Base-by-base conservation (phyloP, 1,140 invertebrate genomes). In the Leptopilina clavipes region DNA sequence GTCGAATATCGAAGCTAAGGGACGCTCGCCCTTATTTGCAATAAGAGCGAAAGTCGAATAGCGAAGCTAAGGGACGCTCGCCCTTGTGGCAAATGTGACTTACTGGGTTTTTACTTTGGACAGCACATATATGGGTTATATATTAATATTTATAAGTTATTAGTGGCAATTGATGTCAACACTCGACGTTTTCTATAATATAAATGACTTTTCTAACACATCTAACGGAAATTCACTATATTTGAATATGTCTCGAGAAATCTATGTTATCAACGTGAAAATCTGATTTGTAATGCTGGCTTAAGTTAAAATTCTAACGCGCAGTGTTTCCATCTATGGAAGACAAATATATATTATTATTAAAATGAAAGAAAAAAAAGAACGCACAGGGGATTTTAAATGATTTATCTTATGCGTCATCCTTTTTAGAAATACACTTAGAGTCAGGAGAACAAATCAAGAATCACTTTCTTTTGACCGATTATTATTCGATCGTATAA, bases 331-430 rank as follows among this genome's bases (percentile, higher is more conserved):
- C 48, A 52, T 52, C 2, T 52, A 52, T 17, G 48, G 48, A 52
- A 52, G n/a, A 45, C 12, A 45, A 45, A 45, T 45, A 45, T 45
- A 9, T 40, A 31, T 31, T 40, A 40, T 40, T 40, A 7, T 8
- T 3, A 31, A 31, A 31, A 40, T 8, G 9, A 40, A 7, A 40
- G 0, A 40, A 40, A 76, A 76, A 73, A 73, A 77, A 72, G 56
- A 71, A 25, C 11, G 44, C 44, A 70, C 44, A 31, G 25, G 10
- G 56, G 10, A 25, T 22, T 74, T 73, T 73, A 70, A 73, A 19
- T 77, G 76, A 77, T 77, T 77, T 77, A 72, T 45, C 54, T 40
- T 17, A 8, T 52, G 48, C n/a, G 48, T 52, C 48, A 52, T 52
- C 48, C 45, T n/a, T 48, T 48, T 48, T 52, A 52, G 48, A 52